phyloP scores from a whole-genome alignment of 2,113 vertebrate genomes.

The Ochotona curzoniae region DNA sequence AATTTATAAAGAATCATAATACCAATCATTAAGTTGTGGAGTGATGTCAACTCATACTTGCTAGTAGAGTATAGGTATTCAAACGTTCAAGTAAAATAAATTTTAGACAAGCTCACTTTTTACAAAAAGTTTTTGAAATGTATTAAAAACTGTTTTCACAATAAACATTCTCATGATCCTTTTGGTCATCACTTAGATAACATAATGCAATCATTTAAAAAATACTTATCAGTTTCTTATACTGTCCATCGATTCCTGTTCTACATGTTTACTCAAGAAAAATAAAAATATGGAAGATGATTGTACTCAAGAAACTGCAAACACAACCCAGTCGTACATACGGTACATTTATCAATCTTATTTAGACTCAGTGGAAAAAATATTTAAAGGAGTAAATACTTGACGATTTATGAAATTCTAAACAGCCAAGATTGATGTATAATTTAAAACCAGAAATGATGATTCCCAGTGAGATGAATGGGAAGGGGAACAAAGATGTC shows the following conservation, averaged over 20 bases:
- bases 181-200: too few species aligned
- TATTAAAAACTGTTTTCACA: too few species aligned
- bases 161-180: too few species aligned
- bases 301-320: neutral
- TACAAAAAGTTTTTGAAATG: too few species aligned
- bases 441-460: neutral
- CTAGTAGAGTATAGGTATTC: neutral
- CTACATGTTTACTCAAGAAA: neutral
- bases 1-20: too few species aligned
- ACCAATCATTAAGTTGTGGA: too few species aligned
- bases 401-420: neutral
- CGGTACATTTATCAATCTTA: neutral
- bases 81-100: too few species aligned
- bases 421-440: neutral
- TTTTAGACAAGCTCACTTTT: too few species aligned
- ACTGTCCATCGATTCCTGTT: neutral
- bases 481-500: neutral
- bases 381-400: neutral
- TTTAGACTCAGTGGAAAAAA: neutral
- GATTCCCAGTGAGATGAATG: neutral
- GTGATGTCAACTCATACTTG: too few species aligned
- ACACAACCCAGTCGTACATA: neutral
- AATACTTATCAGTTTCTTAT: neutral
- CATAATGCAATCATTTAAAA: neutral
- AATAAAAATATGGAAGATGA: neutral